Evolutionary conservation across 2,888 invertebrate genomes (phyloP).

Genomic region (Choristoneura rosaceana): DNA sequence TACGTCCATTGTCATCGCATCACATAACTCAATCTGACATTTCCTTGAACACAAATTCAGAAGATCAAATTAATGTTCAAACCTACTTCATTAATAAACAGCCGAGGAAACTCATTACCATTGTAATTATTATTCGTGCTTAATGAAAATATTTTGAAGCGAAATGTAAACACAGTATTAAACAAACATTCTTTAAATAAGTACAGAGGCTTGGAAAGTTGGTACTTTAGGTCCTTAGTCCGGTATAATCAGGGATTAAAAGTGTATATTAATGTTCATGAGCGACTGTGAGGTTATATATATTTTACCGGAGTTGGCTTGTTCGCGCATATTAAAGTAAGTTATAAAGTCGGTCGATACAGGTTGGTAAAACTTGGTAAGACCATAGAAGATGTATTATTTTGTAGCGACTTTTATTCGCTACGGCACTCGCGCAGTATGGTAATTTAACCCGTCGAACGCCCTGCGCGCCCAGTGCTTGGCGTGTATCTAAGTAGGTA

Average conservation of each 20-base stretch:
- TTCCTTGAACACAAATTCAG: slow-evolving; percentile 1
- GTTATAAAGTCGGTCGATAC: not conserved
- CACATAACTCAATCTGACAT: not conserved
- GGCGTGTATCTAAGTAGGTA: too few species aligned
- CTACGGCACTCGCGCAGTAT: too few species aligned
- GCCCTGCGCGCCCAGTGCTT: too few species aligned
- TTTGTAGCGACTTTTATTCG: too few species aligned
- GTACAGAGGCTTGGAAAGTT: slow-evolving; percentile 13
- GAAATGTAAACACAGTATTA: slow-evolving; percentile 23
- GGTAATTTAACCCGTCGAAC: too few species aligned
- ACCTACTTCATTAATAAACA: slow-evolving; percentile 36
- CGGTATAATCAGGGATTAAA: slow-evolving; percentile 10
- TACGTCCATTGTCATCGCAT: not conserved
- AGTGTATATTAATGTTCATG: slow-evolving; percentile 17
- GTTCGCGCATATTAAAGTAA: not conserved
- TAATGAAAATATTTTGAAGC: slow-evolving; percentile 36
- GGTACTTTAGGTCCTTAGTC: slow-evolving; percentile 12
- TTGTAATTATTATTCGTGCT: slow-evolving; percentile 33
- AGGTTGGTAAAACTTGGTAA: not conserved
- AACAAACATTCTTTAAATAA: slow-evolving; percentile 25
- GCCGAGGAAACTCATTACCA: slow-evolving; percentile 36
- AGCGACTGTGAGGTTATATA: not conserved
- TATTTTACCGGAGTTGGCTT: not conserved
- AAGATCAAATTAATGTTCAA: slow-evolving; percentile 34
- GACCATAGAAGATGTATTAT: not conserved